Evolutionary conservation across 2,113 vertebrate genomes (phyloP).

Genomic region (Phylloscopus trochilus): DNA sequence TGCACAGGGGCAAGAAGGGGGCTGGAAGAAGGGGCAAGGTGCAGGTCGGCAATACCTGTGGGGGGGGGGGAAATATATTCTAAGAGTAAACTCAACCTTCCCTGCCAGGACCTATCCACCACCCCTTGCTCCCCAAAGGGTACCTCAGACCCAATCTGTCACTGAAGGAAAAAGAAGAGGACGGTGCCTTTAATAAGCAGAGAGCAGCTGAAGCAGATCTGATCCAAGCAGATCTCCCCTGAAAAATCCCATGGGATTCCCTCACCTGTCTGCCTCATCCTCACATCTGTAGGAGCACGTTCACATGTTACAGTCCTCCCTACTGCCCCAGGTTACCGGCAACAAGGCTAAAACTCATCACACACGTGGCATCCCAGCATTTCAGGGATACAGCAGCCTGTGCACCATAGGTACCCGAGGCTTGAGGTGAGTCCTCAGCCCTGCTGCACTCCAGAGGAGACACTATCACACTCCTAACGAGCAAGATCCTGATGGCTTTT

Average conservation of each 20-base stretch:
- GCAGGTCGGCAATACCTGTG: background rate
- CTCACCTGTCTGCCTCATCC: background rate
- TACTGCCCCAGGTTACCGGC: background rate
- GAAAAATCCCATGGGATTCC: background rate
- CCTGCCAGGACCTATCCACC: background rate
- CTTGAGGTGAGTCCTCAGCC: background rate
- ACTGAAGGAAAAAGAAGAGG: background rate
- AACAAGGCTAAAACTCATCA: background rate
- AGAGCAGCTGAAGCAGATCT: background rate
- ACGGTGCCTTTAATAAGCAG: background rate
- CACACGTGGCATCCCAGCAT: background rate
- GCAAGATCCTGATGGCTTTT: slow-evolving; percentile 56
- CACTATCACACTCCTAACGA: background rate
- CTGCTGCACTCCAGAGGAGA: background rate
- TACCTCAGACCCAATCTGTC: background rate
- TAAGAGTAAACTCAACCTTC: background rate
- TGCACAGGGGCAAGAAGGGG: background rate
- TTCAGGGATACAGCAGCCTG: background rate
- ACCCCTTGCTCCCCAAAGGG: background rate
- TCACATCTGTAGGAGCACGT: background rate
- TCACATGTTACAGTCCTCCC: background rate
- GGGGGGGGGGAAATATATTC: background rate
- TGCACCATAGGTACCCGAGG: accelerated
- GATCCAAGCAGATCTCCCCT: background rate
- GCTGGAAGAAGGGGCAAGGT: background rate